Evolutionary conservation across 2,113 vertebrate genomes (phyloP), one percentile per base, ranked within the genome.

Genomic region (Myocastor coypus): DNA sequence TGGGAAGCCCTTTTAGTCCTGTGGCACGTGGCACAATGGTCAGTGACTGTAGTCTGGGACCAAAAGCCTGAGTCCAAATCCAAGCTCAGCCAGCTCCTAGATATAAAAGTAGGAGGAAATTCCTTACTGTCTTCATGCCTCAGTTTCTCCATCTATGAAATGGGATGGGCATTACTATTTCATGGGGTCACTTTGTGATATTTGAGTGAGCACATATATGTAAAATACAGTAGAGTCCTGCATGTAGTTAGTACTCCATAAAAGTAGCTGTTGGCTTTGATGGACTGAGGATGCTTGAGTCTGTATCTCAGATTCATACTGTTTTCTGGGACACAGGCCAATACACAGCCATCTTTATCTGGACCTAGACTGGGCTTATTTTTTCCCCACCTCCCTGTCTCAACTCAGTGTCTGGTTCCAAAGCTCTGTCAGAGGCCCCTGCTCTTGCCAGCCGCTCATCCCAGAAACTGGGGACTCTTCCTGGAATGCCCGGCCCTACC

Each of bases 1-100:
- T 24, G n/a, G 46, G 17, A 71, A 59, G 16, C 24, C 24, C 24
- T 34, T 81, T 89, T 46, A 24, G 57, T n/a, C 84, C 28, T 0
- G 0, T 9, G 7, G 22, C 75, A 32, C 30, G 0, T 14, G 34
- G 63, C 22, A 16, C 3, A 1, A 2, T 52, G 66, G 20, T 52
- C 9, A 73, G 34, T 40, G 6, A 30, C 16, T 50, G 26, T 0
- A 7, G 34, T 52, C 46, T 7, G 24, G 22, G 34, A 16, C 50
- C 75, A 78, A 86, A 46, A 12, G 32, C 59, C 66, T 66, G 64
- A n/a, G 64, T 86, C 84, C 95, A 94, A 92, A 84, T 46, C 22
- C 59, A 86, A 82, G 80, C 28, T 75, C n/a, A 34, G 63, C 34
- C 84, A 81, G 24, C 46, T 20, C 55, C 32, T 46, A 20, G 30